These are phyloP conservation scores for Mormyrops attenuatus DNA, from an alignment of 2,797 vertebrate genomes.

Conservation along the genomic window DNA sequence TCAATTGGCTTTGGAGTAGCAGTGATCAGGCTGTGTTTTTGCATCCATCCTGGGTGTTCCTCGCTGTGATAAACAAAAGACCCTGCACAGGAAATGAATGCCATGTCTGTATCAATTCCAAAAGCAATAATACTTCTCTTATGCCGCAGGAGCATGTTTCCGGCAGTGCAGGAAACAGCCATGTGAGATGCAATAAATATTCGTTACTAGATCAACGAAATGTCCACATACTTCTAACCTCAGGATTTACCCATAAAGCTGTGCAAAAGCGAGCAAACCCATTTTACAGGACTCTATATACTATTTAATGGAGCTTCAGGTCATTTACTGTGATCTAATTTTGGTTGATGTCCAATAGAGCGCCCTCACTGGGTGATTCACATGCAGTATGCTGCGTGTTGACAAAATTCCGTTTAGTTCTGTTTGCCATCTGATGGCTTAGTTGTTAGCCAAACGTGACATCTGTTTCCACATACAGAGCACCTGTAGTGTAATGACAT, in stretches of 20 bases:
- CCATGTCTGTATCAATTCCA: neutral
- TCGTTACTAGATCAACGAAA: neutral
- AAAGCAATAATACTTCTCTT: neutral
- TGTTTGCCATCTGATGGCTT: slow-evolving; percentile 15
- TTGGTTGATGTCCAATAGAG: neutral
- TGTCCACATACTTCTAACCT: neutral
- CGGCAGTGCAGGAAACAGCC: neutral
- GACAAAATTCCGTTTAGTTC: slow-evolving; percentile 7
- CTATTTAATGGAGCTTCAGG: neutral
- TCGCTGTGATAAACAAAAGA: neutral
- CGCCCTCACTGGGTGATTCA: neutral
- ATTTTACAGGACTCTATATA: neutral
- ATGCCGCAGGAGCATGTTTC: neutral
- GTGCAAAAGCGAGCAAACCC: neutral
- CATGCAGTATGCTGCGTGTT: neutral
- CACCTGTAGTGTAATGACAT: neutral
- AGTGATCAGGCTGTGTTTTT: neutral
- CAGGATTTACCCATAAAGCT: neutral
- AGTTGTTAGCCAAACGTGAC: slow-evolving; percentile 1
- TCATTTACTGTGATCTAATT: neutral
- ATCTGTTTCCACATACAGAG: slow-evolving; percentile 19
- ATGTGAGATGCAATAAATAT: neutral
- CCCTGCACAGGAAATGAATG: neutral
- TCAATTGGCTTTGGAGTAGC: neutral
- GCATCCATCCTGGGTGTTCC: neutral